These are phyloP conservation scores for Meteorus sp. DNA, from an alignment of 1,140 invertebrate species.

Conservation along the genomic window DNA sequence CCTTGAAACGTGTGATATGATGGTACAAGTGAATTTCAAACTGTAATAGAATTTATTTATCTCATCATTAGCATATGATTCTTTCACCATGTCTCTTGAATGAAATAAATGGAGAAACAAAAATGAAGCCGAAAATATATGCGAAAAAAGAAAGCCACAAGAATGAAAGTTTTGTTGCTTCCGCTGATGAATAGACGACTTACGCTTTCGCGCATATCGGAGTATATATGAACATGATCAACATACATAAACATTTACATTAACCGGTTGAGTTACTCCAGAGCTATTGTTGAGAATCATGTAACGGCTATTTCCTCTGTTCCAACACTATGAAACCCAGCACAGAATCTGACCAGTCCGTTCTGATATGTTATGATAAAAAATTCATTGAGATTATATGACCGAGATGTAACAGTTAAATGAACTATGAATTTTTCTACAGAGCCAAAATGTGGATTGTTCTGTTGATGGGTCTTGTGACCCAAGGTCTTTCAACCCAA, in stretches of 20 bases:
- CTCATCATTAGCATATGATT: no score
- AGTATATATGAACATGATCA: no score
- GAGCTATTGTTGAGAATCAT: no score
- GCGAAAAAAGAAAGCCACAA: slow-evolving; percentile 30
- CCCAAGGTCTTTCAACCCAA: slow-evolving; percentile 40
- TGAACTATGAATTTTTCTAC: slow-evolving; percentile 13
- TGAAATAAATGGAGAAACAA: background rate
- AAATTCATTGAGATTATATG: no score
- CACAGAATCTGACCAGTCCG: no score
- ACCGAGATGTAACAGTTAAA: background rate
- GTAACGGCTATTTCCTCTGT: no score
- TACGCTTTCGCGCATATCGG: slow-evolving; percentile 17
- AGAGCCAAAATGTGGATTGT: slow-evolving; percentile 45
- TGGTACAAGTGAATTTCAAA: no score
- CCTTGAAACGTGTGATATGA: no score
- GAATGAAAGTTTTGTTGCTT: slow-evolving; percentile 33
- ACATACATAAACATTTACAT: background rate
- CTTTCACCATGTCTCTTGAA: background rate
- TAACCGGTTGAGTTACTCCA: background rate
- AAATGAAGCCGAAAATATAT: slow-evolving; percentile 29
- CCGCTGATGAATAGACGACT: background rate
- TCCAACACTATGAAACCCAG: no score
- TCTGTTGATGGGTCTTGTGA: slow-evolving; percentile 36
- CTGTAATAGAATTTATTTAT: no score
- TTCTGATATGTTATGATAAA: no score